Conservation (phyloP, 2,888 invertebrate genomes). For the Epistrophella euchroma region DNA sequence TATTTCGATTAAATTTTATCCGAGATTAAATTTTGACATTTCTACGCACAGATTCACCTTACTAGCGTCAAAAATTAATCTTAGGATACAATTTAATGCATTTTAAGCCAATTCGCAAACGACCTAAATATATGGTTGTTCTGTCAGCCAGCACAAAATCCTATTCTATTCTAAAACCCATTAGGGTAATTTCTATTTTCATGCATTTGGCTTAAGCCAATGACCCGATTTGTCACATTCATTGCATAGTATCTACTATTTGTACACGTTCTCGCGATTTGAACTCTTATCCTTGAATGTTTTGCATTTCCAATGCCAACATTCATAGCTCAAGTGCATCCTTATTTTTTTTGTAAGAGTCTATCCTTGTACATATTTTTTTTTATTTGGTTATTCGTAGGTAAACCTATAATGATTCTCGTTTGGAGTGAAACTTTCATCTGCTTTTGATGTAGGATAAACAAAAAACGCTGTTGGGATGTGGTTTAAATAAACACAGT, state of each 20-base stretch:
- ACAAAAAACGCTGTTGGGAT: slow-evolving; percentile 1
- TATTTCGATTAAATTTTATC: too few relatives aligned
- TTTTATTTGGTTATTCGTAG: neutral
- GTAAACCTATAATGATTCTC: slow-evolving; percentile 16
- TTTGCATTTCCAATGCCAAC: slow-evolving; percentile 1
- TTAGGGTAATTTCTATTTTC: neutral
- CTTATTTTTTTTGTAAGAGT: neutral
- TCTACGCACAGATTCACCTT: too few relatives aligned
- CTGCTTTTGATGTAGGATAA: slow-evolving; percentile 14
- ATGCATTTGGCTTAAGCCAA: neutral
- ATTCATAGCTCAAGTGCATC: slow-evolving; percentile 12
- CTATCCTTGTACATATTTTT: neutral
- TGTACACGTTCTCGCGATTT: neutral
- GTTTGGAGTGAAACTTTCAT: slow-evolving; percentile 9
- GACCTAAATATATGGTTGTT: neutral
- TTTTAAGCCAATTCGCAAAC: too few relatives aligned
- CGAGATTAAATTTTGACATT: too few relatives aligned
- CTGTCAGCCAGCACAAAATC: neutral
- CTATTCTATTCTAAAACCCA: neutral
- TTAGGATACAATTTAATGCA: too few relatives aligned
- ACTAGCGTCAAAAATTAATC: too few relatives aligned
- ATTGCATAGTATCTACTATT: neutral
- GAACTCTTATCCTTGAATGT: slow-evolving; percentile 27
- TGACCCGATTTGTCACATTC: neutral
- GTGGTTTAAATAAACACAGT: slow-evolving; percentile 26